Base-by-base conservation (phyloP, 2,113 vertebrate species). In the Alethe diademata region DNA sequence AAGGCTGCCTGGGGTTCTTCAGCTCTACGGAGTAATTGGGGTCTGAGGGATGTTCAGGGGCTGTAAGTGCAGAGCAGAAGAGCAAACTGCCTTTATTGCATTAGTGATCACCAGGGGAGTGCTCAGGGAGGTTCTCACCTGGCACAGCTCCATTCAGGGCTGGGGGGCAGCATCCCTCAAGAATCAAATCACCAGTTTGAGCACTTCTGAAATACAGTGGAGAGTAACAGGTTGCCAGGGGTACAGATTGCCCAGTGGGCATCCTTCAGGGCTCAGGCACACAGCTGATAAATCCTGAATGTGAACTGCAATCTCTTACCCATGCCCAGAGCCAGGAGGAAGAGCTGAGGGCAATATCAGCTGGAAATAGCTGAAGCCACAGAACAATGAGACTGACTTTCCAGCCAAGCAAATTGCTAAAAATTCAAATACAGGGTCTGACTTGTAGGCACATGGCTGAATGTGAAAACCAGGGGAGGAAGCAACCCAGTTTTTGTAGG, bases 361-460 rank as follows among this genome's bases (percentile, higher is more conserved):
- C 76, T 87, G 58, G 56, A 75, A 95, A 60, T 9, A 85, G 81
- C 78, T 88, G 82, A 54, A 93, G 86, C 54, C 71, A 60, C 19
- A 48, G 70, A 90, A 71, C 0, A 1, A 82, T 42, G 64, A 94
- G 82, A 95, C 79, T 92, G 95, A 72, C 90, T 94, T 97, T 94
- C 95, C 82, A 94, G 96, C 78, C 94, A 90, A 90, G 78, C 92
- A 80, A 66, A 94, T 42, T 57, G 58, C 79, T 79, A 48, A 75
- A 75, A 82, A 93, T 96, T 96, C 81, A 97, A 94, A 95, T 95
- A 20, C 50, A 60, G 62, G 29, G 54, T 79, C 88, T 96, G 90
- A 79, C 50, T 90, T 82, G 82, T 28, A 90, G 88, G 75, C 60
- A 78, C 74, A 61, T 33, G 58, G 88, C 45, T 83, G 43, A 92